phyloP scores from a whole-genome alignment of 92 coral and sea anemone species.

The Phenganax subtilis region DNA sequence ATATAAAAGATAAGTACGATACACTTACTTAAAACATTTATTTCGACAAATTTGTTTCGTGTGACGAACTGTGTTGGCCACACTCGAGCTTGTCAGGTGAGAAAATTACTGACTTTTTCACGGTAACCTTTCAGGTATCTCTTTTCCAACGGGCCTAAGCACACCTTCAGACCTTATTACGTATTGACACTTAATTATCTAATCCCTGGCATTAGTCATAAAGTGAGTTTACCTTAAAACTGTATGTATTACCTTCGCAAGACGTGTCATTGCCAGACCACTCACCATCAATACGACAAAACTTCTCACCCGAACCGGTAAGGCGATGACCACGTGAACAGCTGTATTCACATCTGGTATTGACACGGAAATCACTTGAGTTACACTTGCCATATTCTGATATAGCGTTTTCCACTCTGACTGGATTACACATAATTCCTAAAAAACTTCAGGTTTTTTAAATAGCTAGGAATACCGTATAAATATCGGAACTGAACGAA shows the following conservation, averaged over 20 bases:
- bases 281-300: conserved; percentile 68
- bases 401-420: conserved; percentile 57
- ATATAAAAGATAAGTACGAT: no score
- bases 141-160: no score
- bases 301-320: conserved; percentile 62
- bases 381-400: conserved; percentile 65
- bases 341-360: conserved; percentile 64
- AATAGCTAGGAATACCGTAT: background rate
- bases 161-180: no score
- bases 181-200: no score
- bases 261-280: conserved; percentile 79
- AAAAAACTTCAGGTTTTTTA: background rate
- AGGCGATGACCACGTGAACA: conserved; percentile 68
- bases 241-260: conserved; percentile 69
- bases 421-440: conserved; percentile 62
- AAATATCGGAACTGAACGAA: background rate
- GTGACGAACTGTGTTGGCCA: no score
- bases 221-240: background rate
- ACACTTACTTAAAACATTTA: no score
- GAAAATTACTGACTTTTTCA: no score
- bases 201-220: background rate
- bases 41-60: no score
- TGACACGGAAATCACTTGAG: conserved; percentile 41
- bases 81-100: no score
- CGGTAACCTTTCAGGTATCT: no score